Evolutionary conservation across 2,888 invertebrate species (phyloP), one percentile per base, ranked within the genome.

Genomic region (Apotomis turbidana): DNA sequence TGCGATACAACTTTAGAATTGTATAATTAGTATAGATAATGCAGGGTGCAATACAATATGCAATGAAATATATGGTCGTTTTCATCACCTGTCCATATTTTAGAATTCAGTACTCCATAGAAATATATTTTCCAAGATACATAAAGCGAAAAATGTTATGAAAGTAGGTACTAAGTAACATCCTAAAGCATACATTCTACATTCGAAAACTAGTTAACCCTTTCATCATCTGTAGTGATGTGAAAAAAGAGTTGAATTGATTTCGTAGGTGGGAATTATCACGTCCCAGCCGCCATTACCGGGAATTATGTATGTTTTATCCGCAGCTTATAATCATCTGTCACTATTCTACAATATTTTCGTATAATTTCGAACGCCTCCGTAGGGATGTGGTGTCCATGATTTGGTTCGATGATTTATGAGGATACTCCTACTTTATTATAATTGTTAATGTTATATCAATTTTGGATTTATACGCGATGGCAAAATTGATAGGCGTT

Each of bases 271-370:
- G 84, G 83, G 86, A 86, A 90, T 90, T 87, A 87, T 83, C 83
- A 83, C 75, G 78, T 82, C 80, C 78, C 78, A 78, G 78, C 79
- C 83, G 84, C 90, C 86, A 90, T 92, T 91, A 90, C 83, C 83
- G 86, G 86, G 91, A 93, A 93, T 93, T 92, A 92, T 93, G 92
- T 93, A 87, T 93, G 92, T 93, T 93, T 93, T 93, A 93, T 93
- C 92, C 90, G 90, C 88, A 88, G 90, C 90, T 93, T 93, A 93
- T 93, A 93, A 93, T 93, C 92, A 93, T 93, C 91, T 93, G 93
- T 93, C 93, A 93, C 93, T 91, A 92, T 91, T 90, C 89, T 90
- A 92, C 89, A 88, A 90, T 92, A 91, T 93, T 93, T 90, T 93
- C 87, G 90, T 91, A 90, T 91, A 93, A 93, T 93, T 91, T 90